These are phyloP conservation scores for Caracal caracal DNA, from an alignment of 2,113 vertebrate genomes.

Conservation along the genomic window DNA sequence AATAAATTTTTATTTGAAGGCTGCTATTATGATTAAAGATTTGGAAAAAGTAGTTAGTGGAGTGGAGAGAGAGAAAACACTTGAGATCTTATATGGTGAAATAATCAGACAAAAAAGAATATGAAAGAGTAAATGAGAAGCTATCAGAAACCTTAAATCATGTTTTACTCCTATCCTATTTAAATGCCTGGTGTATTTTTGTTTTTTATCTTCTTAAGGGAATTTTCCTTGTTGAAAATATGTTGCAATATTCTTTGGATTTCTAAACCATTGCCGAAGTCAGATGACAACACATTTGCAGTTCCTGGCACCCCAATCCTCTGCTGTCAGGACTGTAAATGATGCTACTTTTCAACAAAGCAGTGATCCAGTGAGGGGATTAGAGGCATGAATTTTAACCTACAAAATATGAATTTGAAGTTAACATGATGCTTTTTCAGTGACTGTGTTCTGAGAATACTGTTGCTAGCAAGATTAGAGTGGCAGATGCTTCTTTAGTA, in stretches of 20 bases:
- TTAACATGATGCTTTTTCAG: conserved; percentile 42
- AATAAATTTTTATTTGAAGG: not conserved
- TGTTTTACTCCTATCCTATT: not conserved
- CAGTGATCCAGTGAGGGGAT: conserved; percentile 42
- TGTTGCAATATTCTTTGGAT: conserved; percentile 1
- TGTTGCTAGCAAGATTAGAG: not conserved
- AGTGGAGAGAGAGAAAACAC: not conserved
- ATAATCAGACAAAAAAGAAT: not conserved
- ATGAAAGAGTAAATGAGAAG: not conserved
- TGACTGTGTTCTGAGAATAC: not conserved
- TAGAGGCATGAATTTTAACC: conserved; percentile 65
- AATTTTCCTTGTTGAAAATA: not conserved
- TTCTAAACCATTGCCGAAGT: not conserved
- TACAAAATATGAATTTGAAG: conserved; percentile 61
- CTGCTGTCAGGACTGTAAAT: conserved; percentile 64
- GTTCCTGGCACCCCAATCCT: conserved; percentile 29
- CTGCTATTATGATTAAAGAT: not conserved
- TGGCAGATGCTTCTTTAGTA: conserved; percentile 4
- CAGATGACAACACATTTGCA: conserved; percentile 46
- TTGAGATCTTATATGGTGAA: not conserved
- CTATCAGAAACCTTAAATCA: not conserved
- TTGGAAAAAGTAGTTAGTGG: not conserved
- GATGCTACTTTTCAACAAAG: conserved; percentile 70
- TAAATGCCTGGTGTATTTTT: not conserved
- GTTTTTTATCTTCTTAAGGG: not conserved